These are phyloP conservation scores for Chymomyza costata DNA, from an alignment of 1,140 invertebrate genomes.

Conservation along the genomic window DNA sequence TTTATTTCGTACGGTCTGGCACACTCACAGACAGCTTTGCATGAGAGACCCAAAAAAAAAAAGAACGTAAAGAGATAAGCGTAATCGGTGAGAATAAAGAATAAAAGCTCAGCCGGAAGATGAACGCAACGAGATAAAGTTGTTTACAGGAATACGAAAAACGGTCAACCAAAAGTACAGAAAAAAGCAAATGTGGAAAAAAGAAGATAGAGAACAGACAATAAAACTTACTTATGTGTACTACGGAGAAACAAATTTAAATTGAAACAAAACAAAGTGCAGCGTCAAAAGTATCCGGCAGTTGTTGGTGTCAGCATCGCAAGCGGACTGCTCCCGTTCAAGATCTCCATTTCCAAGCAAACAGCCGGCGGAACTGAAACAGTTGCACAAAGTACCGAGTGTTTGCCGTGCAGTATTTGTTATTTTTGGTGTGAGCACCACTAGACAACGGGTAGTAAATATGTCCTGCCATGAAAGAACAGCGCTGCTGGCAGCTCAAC, in stretches of 20 bases:
- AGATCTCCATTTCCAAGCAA: no score
- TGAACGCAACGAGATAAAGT: constrained; percentile 54
- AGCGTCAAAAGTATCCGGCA: constrained; percentile 32
- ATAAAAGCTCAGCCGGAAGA: constrained; percentile 48
- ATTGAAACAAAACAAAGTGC: constrained; percentile 52
- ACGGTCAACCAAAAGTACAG: constrained; percentile 47
- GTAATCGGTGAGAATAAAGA: constrained; percentile 23
- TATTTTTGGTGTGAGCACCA: no score
- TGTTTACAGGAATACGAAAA: constrained; percentile 57
- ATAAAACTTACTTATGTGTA: constrained; percentile 26
- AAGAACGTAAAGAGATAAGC: constrained; percentile 32
- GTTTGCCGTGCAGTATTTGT: constrained; percentile 40
- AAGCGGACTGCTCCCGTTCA: constrained; percentile 3
- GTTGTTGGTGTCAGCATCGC: constrained; percentile 33
- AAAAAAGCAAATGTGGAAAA: constrained; percentile 36
- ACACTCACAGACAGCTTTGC: background rate
- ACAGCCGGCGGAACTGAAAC: constrained; percentile 1
- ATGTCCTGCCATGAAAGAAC: constrained; percentile 60
- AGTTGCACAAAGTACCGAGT: constrained; percentile 5
- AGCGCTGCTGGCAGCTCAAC: constrained; percentile 44
- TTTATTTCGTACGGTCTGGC: no score
- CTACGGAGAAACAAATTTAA: constrained; percentile 55
- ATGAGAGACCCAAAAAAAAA: constrained; percentile 28
- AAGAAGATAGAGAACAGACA: constrained; percentile 13
- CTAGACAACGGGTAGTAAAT: constrained; percentile 26